Conservation (phyloP, 2,888 invertebrate genomes). For the Clostera curtula region DNA sequence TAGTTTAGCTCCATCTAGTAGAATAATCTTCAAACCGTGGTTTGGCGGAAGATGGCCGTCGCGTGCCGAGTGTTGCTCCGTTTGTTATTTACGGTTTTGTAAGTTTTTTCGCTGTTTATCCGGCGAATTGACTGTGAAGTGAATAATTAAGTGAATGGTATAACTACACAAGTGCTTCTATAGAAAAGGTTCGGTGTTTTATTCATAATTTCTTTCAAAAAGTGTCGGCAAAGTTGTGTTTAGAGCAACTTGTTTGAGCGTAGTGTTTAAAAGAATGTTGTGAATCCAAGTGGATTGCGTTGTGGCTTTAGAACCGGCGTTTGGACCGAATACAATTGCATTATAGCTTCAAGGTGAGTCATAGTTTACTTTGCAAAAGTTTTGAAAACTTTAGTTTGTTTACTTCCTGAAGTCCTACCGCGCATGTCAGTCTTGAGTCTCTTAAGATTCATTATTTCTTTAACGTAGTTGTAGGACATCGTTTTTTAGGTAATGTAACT, state of each 20-base stretch:
- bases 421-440: conserved; percentile 52
- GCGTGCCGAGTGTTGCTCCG: conserved; percentile 65
- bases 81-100: conserved; percentile 59
- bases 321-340: conserved; percentile 38
- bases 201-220: conserved; percentile 52
- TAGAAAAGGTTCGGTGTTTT: conserved; percentile 37
- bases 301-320: conserved; percentile 44
- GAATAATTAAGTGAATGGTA: conserved; percentile 33
- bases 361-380: conserved; percentile 35
- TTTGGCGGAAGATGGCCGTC: conserved; percentile 72
- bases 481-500: too few species aligned
- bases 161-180: conserved; percentile 24
- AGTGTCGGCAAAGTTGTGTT: conserved; percentile 51
- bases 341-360: conserved; percentile 47
- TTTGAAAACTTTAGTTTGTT: conserved; percentile 58
- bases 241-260: conserved; percentile 61
- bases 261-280: conserved; percentile 68
- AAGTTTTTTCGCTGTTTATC: conserved; percentile 52
- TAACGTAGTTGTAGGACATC: too few species aligned
- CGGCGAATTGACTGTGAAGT: conserved; percentile 34
- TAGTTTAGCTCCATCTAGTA: conserved; percentile 55
- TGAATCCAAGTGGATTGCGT: conserved; percentile 65
- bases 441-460: conserved; percentile 16
- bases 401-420: conserved; percentile 48
- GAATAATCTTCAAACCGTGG: conserved; percentile 48